These are phyloP conservation scores for Psilopsiagon aymara DNA, from an alignment of 2,113 vertebrate species.

Conservation along the genomic window DNA sequence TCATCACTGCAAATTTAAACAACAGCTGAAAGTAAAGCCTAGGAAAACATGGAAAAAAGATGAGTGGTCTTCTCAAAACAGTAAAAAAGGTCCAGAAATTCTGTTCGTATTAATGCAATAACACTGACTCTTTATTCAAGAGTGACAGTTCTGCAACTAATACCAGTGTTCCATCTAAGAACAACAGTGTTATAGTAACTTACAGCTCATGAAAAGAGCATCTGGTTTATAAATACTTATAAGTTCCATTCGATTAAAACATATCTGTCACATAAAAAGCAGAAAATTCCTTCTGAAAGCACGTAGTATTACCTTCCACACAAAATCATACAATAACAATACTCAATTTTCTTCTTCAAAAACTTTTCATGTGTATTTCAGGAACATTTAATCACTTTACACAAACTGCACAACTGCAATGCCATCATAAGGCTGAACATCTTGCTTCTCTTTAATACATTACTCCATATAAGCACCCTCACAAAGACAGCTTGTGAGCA, in stretches of 20 bases:
- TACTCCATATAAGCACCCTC: constrained; percentile 71
- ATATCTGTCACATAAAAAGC: constrained; percentile 8
- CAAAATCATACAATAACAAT: not conserved
- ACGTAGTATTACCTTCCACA: constrained; percentile 4
- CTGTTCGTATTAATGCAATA: constrained; percentile 16
- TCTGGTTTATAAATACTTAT: constrained; percentile 66
- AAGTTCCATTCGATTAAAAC: constrained; percentile 57
- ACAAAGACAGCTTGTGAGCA: constrained; percentile 73
- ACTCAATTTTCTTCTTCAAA: not conserved
- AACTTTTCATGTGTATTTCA: constrained; percentile 52
- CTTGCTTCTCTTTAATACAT: constrained; percentile 73
- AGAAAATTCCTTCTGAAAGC: constrained; percentile 30
- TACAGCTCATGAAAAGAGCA: constrained; percentile 66
- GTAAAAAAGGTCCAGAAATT: constrained; percentile 7
- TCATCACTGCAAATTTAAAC: constrained; percentile 49
- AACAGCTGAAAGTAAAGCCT: constrained; percentile 38
- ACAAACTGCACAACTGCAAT: constrained; percentile 67
- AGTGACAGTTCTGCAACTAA: constrained; percentile 33
- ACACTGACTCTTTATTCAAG: not conserved
- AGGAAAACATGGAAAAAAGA: constrained; percentile 51
- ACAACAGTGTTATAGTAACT: constrained; percentile 56
- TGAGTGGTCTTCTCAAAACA: constrained; percentile 32
- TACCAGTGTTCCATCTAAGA: constrained; percentile 9
- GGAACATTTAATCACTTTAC: constrained; percentile 65
- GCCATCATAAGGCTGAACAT: constrained; percentile 72